Evolutionary conservation across 1,140 invertebrate species (phyloP), one percentile per base, ranked within the genome.

Genomic region (Hypothenemus hampei): DNA sequence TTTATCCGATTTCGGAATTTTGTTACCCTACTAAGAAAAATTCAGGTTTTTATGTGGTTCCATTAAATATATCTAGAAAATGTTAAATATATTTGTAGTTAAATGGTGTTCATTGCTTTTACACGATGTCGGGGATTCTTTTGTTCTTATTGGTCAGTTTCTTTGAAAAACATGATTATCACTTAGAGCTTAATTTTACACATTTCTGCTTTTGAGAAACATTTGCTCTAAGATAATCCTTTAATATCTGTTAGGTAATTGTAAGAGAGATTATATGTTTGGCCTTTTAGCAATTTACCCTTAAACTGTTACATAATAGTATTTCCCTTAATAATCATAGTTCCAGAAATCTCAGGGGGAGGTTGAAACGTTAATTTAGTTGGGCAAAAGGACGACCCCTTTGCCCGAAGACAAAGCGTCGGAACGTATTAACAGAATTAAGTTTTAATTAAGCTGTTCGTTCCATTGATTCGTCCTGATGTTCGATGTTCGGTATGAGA

Each of bases 311-410:
- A 15, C 22, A 26, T 26, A 44, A 44, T 23, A 44, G 24, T 44
- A 23, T 44, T 44, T 44, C 41, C 41, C 24, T 44, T 44, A 44
- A 44, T 44, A 44, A 44, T 44, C 41, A 44, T 44, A 26, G 23
- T 23, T 26, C 7, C 21, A 23, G 13, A 44, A 44, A 44, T 44
- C 41, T 19, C 41, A 44, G n/a, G 11, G 41, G 41, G n/a, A n/a
- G n/a, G n/a, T n/a, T 44, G 22, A 26, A 20, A 44, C 41, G 21
- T 44, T 44, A 44, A 44, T 44, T 44, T 44, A 44, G 41, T 44
- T 44, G 20, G 18, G 21, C 21, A 44, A 26, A 44, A 26, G 21
- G 41, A 16, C 23, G 41, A 44, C 41, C 41, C 23, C 22, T n/a
- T n/a, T n/a, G 29, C 41, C 41, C 29, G 41, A 44, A 44, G 41